Conservation (phyloP, 1,140 invertebrate genomes). For the Papilio glaucus region DNA sequence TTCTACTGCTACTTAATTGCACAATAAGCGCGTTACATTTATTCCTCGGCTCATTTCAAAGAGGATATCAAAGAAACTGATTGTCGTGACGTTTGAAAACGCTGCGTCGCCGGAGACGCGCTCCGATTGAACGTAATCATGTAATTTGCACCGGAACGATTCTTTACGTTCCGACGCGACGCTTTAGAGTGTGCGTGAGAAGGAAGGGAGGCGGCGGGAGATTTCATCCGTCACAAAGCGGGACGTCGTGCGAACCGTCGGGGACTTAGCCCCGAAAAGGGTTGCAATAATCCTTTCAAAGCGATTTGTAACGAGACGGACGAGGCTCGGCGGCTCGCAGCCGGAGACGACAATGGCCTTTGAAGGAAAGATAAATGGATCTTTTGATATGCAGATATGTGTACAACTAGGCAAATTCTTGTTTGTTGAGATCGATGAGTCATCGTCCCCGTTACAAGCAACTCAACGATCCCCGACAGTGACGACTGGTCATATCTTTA, state of each 20-base stretch:
- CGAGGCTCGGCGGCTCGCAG: neutral
- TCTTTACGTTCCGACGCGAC: neutral
- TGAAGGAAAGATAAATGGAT: conserved; percentile 9
- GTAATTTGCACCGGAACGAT: neutral
- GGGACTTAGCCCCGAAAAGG: conserved; percentile 10
- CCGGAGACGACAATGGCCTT: conserved; percentile 10
- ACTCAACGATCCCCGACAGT: no score
- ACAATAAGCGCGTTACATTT: no score
- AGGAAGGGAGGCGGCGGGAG: neutral
- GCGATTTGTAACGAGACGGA: neutral
- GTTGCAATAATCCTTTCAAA: conserved; percentile 16
- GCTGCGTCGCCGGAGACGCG: neutral
- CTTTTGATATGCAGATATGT: conserved; percentile 21
- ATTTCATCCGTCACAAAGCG: neutral
- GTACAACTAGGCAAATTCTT: neutral
- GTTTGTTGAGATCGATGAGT: neutral
- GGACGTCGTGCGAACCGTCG: conserved; percentile 1
- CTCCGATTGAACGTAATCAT: neutral
- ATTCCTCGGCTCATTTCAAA: no score
- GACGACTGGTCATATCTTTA: no score
- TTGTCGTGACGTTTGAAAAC: no score
- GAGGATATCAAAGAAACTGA: neutral
- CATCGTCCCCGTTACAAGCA: neutral
- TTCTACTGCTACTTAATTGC: no score
- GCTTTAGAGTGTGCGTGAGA: neutral